Evolutionary conservation across 2,113 vertebrate species (phyloP), one percentile per base, ranked within the genome.

Genomic region (Corapipo altera): DNA sequence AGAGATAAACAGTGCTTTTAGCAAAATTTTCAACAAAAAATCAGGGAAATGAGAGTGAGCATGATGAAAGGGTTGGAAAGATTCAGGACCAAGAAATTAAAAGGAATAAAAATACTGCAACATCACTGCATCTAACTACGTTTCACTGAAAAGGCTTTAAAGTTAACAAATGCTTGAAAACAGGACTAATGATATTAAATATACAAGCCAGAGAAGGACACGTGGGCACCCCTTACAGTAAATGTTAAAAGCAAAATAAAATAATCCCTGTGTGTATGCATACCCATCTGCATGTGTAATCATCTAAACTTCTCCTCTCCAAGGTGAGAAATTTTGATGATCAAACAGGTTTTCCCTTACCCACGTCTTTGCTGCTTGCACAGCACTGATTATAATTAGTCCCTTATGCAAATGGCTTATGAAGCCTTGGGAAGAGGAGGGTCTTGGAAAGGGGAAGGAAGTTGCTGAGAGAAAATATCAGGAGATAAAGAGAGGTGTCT

Each of bases 1-100:
- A 94, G 78, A 96, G 91, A 89, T 80, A 80, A 93, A 69, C 11
- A 37, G 22, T 17, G 26, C 48, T 88, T 93, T 81, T 90, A 65
- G 33, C 48, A 84, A 80, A 89, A 7, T 91, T 80, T 83, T 88
- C 55, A 88, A 84, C n/a, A 91, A 85, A 41, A 83, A 90, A 91
- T 88, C 43, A 84, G 61, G 39, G 41, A 85, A 94, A 86, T 57
- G 9, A 22, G 37, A 91, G 2, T 3, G 8, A 90, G 32, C 17
- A 52, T 9, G 17, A 67, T n/a, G 26, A 82, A 62, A 80, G 39
- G 8, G 5, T 14, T 73, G 13, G 55, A 74, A 86, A 92, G 27
- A 67, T 8, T 81, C 17, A 44, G 20, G 64, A 6, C 33, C 28
- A n/a, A 65, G 48, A 44, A 96, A 93, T 72, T 86, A 67, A 90